Conservation (phyloP, 2,113 vertebrate species). For the Bujurquina vittata region DNA sequence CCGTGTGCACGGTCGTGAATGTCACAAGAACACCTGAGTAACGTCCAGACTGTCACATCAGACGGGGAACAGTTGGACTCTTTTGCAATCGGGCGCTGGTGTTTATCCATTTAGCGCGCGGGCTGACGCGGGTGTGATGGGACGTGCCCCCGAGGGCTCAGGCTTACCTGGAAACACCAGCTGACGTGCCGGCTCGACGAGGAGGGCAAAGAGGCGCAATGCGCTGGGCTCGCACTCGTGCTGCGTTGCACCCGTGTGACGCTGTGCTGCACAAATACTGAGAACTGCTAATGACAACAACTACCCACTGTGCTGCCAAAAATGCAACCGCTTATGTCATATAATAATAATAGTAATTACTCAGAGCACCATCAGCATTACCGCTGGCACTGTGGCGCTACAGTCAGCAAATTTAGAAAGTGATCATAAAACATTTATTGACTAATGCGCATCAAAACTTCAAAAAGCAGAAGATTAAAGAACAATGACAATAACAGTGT, state of each 20-base stretch:
- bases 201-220: neutral
- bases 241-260: neutral
- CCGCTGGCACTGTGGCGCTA: rapidly evolving
- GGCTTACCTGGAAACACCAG: conserved; percentile 31
- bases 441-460: no score
- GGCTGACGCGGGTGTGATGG: neutral
- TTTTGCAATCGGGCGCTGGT: neutral
- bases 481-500: neutral
- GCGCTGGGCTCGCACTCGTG: neutral
- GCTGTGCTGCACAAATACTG: neutral
- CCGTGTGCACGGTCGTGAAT: rapidly evolving
- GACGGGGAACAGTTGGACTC: neutral
- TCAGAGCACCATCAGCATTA: neutral
- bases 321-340: neutral
- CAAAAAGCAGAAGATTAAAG: no score
- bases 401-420: no score
- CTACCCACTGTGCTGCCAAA: neutral
- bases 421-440: no score
- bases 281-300: neutral
- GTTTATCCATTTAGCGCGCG: conserved; percentile 6
- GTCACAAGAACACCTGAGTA: neutral
- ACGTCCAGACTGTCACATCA: neutral
- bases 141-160: neutral
- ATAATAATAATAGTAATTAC: neutral
- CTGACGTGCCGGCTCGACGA: neutral